Conservation (phyloP, 2,113 vertebrate species). For the Epinephelus moara region DNA sequence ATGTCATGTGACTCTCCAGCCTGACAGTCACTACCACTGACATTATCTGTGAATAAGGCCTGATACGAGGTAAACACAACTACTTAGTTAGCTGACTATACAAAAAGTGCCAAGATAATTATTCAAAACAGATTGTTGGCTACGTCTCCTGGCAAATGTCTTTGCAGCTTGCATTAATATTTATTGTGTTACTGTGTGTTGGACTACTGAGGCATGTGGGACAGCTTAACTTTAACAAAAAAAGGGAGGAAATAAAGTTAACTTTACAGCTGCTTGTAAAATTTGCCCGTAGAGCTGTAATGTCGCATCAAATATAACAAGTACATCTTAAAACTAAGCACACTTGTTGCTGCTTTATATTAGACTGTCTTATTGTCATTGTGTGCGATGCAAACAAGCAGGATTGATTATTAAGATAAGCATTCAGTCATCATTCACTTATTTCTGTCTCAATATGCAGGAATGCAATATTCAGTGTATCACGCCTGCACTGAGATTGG, state of each 20-base stretch:
- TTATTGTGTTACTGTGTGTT: conserved; percentile 29
- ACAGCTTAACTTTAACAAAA: conserved; percentile 11
- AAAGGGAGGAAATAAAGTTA: conserved; percentile 4
- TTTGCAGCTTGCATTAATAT: conserved; percentile 55
- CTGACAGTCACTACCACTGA: conserved; percentile 30
- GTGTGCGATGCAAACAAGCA: not conserved
- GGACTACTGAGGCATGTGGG: conserved; percentile 22
- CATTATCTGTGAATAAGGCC: conserved; percentile 51
- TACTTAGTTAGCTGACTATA: conserved; percentile 52
- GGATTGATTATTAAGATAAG: not conserved
- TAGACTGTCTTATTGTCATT: not conserved
- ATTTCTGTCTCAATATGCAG: conserved; percentile 16
- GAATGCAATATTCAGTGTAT: not conserved
- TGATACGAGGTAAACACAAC: conserved; percentile 43
- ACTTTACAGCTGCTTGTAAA: conserved; percentile 6
- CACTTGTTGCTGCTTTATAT: not conserved
- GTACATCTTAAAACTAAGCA: not conserved
- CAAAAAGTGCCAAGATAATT: conserved; percentile 54
- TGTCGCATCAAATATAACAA: not conserved
- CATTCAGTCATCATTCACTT: conserved; percentile 19
- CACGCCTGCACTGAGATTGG: conserved; percentile 15
- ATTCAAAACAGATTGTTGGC: conserved; percentile 64
- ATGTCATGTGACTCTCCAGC: conserved; percentile 15
- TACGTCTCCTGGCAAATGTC: conserved; percentile 32
- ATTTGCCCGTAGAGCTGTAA: not conserved